Base-by-base conservation (phyloP, 2,888 invertebrate genomes). In the Choristoneura rosaceana region DNA sequence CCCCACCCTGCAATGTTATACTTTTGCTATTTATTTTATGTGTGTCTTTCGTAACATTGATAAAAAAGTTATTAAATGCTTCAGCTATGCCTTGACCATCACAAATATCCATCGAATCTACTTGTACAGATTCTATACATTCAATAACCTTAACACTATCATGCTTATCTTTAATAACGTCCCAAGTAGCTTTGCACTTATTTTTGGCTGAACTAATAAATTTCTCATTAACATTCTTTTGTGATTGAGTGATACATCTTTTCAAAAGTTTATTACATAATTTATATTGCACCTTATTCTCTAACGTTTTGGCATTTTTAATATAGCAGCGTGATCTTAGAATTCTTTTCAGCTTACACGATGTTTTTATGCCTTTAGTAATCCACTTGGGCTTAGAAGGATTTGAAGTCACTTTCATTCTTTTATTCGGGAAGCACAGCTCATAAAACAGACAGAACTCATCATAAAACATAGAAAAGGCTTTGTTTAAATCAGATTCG, bases 391-490 rank as follows among this genome's bases (percentile, higher is more conserved):
- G 47, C n/a, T 50, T 63, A 14, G n/a, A 33, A 34, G 2, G 8
- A 2, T 59, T 59, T 14, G 59, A 59, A 5, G 3, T 59, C 14
- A 59, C 14, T 59, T 59, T 50, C n/a, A 63, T 63, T 50, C 63
- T 63, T 47, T 43, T 33, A 33, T 63, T 47, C 4, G 61, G 62
- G n/a, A 63, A 63, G 33, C 45, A 63, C 34, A 63, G 47, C 3
- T 63, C 50, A 50, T 63, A 63, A 45, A 63, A 63, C 3, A 63
- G 34, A n/a, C 63, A 63, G 3, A 63, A 34, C 5, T 63, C 47
- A 50, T 63, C 63, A 63, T 63, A 34, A 34, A 63, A 63, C 50
- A 63, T n/a, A 2, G 63, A 33, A 33, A 63, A 63, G 25, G 63
- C 45, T 14, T 47, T 63, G n/a, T 63, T 63, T 5, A 63, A 63